These are phyloP conservation scores for Echinops telfairi DNA, from an alignment of 2,113 vertebrate genomes.

Conservation along the genomic window DNA sequence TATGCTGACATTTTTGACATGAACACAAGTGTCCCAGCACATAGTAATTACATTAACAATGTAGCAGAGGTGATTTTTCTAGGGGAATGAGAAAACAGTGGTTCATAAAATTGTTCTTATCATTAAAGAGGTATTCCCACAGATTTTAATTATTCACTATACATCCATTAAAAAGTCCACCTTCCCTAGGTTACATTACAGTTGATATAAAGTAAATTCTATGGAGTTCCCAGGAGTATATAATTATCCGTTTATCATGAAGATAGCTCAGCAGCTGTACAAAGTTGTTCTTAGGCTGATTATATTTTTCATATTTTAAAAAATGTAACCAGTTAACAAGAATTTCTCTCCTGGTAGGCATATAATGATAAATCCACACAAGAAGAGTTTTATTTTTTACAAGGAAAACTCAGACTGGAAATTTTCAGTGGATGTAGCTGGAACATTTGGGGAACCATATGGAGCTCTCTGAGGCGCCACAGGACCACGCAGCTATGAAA, in stretches of 20 bases:
- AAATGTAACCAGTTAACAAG: constrained; percentile 70
- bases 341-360: constrained; percentile 67
- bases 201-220: constrained; percentile 77
- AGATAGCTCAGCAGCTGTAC: constrained; percentile 46
- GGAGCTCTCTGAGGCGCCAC: constrained; percentile 97
- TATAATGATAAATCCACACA: constrained; percentile 73
- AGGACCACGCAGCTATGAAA: constrained; percentile 99
- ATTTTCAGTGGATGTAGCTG: constrained; percentile 92
- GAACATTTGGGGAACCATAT: constrained; percentile 99
- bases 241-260: constrained; percentile 50
- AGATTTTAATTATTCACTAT: constrained; percentile 86
- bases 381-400: constrained; percentile 89
- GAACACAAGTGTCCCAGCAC: constrained; percentile 82
- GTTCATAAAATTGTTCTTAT: constrained; percentile 84
- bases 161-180: constrained; percentile 78
- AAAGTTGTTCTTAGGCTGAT: not conserved
- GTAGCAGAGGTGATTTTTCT: constrained; percentile 84
- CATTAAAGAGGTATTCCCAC: constrained; percentile 73
- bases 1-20: constrained; percentile 84
- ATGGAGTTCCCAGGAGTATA: not conserved
- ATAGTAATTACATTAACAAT: constrained; percentile 86
- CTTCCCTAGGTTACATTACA: constrained; percentile 77
- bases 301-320: constrained; percentile 53
- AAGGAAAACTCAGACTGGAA: constrained; percentile 86
- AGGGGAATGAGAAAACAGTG: constrained; percentile 72